phyloP scores from a whole-genome alignment of 2,797 vertebrate species.

The Sebastiscus albofasciatus region DNA sequence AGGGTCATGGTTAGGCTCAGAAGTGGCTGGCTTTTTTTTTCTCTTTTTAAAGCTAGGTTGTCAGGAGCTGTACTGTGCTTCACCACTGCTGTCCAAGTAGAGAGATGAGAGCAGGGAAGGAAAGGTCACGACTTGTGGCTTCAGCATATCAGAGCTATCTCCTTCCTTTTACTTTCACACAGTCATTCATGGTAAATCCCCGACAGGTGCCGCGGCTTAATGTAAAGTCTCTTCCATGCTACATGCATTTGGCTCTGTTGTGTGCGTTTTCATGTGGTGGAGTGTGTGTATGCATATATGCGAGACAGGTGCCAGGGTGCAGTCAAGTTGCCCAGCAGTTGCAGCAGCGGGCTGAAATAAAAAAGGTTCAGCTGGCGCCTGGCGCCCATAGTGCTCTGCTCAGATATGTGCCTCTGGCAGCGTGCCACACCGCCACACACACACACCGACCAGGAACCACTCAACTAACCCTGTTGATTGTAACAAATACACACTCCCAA shows the following conservation, averaged over 20 bases:
- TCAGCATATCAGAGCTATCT: slow-evolving; percentile 13
- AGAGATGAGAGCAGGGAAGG: neutral
- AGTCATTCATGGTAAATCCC: slow-evolving; percentile 48
- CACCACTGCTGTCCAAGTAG: neutral
- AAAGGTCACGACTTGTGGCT: slow-evolving; percentile 34
- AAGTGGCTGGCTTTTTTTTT: neutral
- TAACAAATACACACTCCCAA: slow-evolving; percentile 36
- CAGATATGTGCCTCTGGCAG: slow-evolving; percentile 80
- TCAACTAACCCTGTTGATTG: slow-evolving; percentile 33
- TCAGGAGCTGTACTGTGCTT: neutral
- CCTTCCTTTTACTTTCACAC: slow-evolving; percentile 32
- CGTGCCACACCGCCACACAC: slow-evolving; percentile 49
- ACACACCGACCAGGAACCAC: slow-evolving; percentile 14
- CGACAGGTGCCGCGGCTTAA: slow-evolving; percentile 75
- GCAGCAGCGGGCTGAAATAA: slow-evolving; percentile 64
- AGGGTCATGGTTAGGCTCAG: slow-evolving; percentile 23
- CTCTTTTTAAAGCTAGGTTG: neutral
- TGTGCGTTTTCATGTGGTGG: slow-evolving; percentile 43
- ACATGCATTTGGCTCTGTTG: slow-evolving; percentile 38
- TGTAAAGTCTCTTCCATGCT: slow-evolving; percentile 20
- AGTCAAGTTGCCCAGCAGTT: slow-evolving; percentile 75
- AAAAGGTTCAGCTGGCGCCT: slow-evolving; percentile 80
- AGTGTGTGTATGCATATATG: slow-evolving; percentile 46
- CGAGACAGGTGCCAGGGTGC: slow-evolving; percentile 80
- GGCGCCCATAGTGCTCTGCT: slow-evolving; percentile 64